These are phyloP conservation scores for Platynereis dumerilii DNA, from an alignment of 2,888 invertebrate genomes.

Conservation along the genomic window DNA sequence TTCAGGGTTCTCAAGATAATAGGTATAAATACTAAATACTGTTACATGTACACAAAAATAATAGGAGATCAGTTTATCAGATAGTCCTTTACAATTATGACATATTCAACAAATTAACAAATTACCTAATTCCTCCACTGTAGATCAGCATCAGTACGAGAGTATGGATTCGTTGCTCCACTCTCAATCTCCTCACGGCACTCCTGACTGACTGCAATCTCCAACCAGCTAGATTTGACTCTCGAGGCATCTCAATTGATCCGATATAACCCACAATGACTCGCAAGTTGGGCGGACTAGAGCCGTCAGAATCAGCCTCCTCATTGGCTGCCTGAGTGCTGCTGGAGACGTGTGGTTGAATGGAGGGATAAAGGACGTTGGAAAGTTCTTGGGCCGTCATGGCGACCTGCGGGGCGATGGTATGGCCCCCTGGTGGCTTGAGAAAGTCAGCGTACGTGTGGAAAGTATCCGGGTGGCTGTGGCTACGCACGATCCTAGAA, in stretches of 20 bases:
- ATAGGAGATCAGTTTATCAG: too few species aligned
- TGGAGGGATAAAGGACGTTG: conserved; percentile 48
- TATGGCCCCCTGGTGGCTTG: background rate
- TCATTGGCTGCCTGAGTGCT: conserved; percentile 7
- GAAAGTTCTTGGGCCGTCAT: conserved; percentile 50
- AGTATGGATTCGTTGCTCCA: conserved; percentile 82
- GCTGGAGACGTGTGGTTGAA: conserved; percentile 20
- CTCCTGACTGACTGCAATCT: conserved; percentile 77
- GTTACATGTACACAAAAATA: too few species aligned
- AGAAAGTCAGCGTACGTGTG: conserved; percentile 5
- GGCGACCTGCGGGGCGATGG: conserved; percentile 47
- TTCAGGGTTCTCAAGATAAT: too few species aligned
- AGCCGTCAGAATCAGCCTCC: conserved; percentile 3
- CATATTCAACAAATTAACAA: too few species aligned
- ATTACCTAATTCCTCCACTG: conserved; percentile 74
- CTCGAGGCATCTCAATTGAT: conserved; percentile 88
- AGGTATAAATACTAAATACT: too few species aligned
- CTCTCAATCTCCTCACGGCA: conserved; percentile 85
- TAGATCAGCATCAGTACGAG: conserved; percentile 85
- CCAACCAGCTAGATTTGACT: conserved; percentile 57
- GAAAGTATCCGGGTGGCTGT: conserved; percentile 12
- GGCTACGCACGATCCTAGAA: conserved; percentile 18
- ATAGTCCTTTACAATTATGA: too few species aligned
- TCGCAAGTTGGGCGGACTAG: conserved; percentile 3
- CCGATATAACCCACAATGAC: conserved; percentile 83